Evolutionary conservation across 30 jellyfish, hydroid and myxozoan genomes (phyloP).

Genomic region (Hydra vulgaris): DNA sequence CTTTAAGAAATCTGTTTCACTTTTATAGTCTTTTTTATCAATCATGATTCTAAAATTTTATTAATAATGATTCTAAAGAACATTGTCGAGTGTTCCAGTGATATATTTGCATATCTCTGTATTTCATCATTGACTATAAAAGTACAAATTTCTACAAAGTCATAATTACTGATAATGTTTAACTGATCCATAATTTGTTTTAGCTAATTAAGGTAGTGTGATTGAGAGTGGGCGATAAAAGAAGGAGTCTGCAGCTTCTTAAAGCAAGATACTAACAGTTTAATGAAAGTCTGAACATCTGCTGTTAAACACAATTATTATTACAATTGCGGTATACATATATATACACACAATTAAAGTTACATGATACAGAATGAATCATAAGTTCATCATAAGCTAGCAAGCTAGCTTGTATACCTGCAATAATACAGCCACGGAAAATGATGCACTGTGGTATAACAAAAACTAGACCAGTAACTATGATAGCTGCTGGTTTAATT

Average conservation of each 20-base stretch:
- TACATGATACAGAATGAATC: too few relatives aligned
- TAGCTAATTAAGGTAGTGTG: neutral
- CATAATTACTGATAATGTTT: neutral
- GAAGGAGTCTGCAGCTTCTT: neutral
- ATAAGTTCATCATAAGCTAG: too few relatives aligned
- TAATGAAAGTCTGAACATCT: neutral
- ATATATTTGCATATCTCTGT: too few relatives aligned
- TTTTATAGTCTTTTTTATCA: neutral
- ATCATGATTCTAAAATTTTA: neutral
- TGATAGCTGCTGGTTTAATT: too few relatives aligned
- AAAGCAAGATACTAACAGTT: neutral
- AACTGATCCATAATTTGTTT: neutral
- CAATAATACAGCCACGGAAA: too few relatives aligned
- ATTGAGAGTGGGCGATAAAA: neutral
- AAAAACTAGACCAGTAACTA: too few relatives aligned
- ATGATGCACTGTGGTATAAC: too few relatives aligned
- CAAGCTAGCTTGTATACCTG: too few relatives aligned
- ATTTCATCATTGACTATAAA: neutral
- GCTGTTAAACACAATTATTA: neutral
- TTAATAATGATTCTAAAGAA: neutral
- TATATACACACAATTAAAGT: too few relatives aligned
- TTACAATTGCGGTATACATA: too few relatives aligned
- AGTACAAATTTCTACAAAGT: neutral
- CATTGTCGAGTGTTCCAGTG: constrained; percentile 8
- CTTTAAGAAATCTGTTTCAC: neutral